Base-by-base conservation (phyloP, 2,888 invertebrate genomes). In the Hydraecia micacea region DNA sequence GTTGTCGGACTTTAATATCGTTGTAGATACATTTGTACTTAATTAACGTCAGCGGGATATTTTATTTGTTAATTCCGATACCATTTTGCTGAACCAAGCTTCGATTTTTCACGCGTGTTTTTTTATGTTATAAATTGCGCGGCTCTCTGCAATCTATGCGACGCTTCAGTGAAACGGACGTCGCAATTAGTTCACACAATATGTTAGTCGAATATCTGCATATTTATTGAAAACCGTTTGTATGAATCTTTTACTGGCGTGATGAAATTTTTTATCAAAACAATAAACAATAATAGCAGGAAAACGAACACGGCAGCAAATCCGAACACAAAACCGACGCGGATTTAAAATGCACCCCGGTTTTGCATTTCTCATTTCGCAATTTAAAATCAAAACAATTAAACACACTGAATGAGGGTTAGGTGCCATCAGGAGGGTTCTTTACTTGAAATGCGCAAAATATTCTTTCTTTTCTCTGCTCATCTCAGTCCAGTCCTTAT, bases 381-480 rank as follows among this genome's bases (percentile, higher is more conserved):
- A 93, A 93, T 93, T 94, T 92, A 91, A 95, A 96, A 96, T 93
- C 94, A 94, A 95, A 96, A 96, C 96, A 96, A 96, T 96, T 95
- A 95, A 95, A 94, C 91, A 91, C 93, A 92, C 88, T 90, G 92
- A 92, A 93, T 92, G 92, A 92, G 93, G 92, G 92, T 94, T 93
- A 92, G 93, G 90, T 92, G 90, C 87, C 90, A 90, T 91, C 88
- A 87, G 89, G 92, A 93, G 95, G 95, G 95, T 94, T 93, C 93
- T 93, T 93, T 93, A 91, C 92, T 90, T 91, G 87, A 92, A 93
- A 91, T 92, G 90, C 89, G 90, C 91, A 90, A 92, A 93, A 93
- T 92, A 83, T 90, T 92, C 89, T 91, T 89, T 83, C 76, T 77
- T 69, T 65, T 32, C 18, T 46, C 68, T 69, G 85, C 74, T 77